phyloP scores from a whole-genome alignment of 2,888 invertebrate genomes.

The Troides oblongomaculatus region DNA sequence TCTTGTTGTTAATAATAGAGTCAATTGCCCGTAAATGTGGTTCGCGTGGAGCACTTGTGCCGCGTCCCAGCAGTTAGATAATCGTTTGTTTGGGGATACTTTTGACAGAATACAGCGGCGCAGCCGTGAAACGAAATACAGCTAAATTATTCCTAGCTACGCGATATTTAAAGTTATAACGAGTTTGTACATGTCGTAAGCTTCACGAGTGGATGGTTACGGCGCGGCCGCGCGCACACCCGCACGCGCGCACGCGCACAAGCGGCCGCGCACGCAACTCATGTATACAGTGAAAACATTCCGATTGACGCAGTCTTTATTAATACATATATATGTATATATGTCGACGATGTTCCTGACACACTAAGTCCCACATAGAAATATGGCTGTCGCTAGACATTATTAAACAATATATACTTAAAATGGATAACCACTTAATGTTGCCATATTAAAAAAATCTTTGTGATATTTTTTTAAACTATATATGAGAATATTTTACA shows the following conservation, averaged over 20 bases:
- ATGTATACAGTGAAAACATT: constrained; percentile 42
- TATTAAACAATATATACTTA: background rate
- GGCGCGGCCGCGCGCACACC: background rate
- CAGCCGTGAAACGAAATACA: constrained; percentile 34
- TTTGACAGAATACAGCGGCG: background rate
- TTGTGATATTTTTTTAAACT: background rate
- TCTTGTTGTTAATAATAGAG: background rate
- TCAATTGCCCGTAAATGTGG: too few species aligned
- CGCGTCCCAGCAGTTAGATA: background rate
- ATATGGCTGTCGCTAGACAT: background rate
- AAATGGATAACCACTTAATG: background rate
- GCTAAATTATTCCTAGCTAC: constrained; percentile 72
- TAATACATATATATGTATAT: constrained; percentile 33
- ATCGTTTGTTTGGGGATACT: background rate
- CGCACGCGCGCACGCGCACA: background rate
- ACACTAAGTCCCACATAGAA: background rate
- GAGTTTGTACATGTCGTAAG: constrained; percentile 72
- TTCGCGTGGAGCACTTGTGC: too few species aligned
- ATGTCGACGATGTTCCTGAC: constrained; percentile 1
- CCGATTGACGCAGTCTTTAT: constrained; percentile 46
- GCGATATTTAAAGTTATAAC: constrained; percentile 55
- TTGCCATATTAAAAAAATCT: background rate
- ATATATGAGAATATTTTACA: background rate
- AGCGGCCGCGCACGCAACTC: constrained; percentile 36
- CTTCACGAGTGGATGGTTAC: constrained; percentile 49